Conservation (phyloP, 2,113 vertebrate genomes). For the Chionomys nivalis region DNA sequence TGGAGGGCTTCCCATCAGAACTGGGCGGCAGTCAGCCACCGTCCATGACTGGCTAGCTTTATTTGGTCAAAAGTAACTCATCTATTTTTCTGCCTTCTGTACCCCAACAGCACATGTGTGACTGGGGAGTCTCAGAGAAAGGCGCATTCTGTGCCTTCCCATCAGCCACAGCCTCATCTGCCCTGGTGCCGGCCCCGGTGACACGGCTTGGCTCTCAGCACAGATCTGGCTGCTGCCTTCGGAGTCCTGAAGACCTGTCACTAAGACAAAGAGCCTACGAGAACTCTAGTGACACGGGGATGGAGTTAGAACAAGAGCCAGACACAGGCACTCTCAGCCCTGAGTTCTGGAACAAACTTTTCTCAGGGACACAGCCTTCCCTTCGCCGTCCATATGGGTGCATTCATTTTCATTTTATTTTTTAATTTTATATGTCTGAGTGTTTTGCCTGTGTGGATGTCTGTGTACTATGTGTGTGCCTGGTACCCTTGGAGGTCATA, state of each 20-base stretch:
- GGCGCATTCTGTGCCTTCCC: background rate
- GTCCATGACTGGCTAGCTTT: background rate
- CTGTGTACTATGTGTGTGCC: background rate
- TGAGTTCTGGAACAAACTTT: background rate
- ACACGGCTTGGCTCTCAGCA: background rate
- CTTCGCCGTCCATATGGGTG: background rate
- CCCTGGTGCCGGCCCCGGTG: background rate
- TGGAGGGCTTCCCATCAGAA: background rate
- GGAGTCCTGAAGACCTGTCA: background rate
- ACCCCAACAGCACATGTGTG: background rate
- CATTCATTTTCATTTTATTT: background rate
- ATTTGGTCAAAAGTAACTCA: slow-evolving; percentile 37
- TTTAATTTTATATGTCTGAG: background rate
- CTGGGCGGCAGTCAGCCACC: background rate
- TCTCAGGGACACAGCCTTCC: background rate
- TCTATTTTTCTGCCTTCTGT: background rate
- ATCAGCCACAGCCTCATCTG: rapidly evolving
- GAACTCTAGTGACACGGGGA: background rate
- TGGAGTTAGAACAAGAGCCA: background rate
- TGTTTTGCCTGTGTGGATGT: background rate
- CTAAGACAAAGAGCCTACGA: background rate
- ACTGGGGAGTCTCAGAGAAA: background rate
- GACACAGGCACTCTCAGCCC: background rate
- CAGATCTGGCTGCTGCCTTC: background rate
- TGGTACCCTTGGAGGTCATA: background rate